These are phyloP conservation scores for Myripristis jacobus DNA, from an alignment of 2,797 vertebrate species.

Conservation along the genomic window DNA sequence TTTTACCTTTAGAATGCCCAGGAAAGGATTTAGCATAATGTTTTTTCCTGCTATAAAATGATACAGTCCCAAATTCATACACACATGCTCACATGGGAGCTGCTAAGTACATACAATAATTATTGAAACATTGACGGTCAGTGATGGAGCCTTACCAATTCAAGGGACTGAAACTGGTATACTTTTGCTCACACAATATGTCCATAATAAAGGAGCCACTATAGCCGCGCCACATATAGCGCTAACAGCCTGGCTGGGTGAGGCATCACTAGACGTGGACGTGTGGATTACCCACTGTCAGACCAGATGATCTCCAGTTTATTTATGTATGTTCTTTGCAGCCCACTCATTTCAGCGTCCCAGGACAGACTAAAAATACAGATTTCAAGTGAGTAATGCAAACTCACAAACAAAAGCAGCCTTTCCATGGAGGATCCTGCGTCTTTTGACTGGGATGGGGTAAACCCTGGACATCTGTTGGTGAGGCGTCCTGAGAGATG, in stretches of 20 bases:
- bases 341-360: conserved; percentile 53
- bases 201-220: conserved; percentile 6
- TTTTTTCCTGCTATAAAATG: background rate
- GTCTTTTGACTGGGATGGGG: conserved; percentile 59
- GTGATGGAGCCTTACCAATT: too few relatives aligned
- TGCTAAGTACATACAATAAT: too few relatives aligned
- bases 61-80: background rate
- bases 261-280: conserved; percentile 10
- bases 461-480: conserved; percentile 79
- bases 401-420: conserved; percentile 59
- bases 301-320: conserved; percentile 40
- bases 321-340: conserved; percentile 25
- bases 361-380: conserved; percentile 68
- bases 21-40: too few relatives aligned
- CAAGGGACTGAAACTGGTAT: background rate
- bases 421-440: conserved; percentile 7
- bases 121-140: too few relatives aligned
- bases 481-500: conserved; percentile 54
- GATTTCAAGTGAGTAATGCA: conserved; percentile 56
- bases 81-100: background rate
- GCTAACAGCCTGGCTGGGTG: conserved; percentile 33
- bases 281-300: conserved; percentile 45
- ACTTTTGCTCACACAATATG: background rate
- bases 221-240: conserved; percentile 25
- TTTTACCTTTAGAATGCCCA: too few relatives aligned